Conservation (phyloP, 1,140 invertebrate genomes). For the Cyclina sinensis region DNA sequence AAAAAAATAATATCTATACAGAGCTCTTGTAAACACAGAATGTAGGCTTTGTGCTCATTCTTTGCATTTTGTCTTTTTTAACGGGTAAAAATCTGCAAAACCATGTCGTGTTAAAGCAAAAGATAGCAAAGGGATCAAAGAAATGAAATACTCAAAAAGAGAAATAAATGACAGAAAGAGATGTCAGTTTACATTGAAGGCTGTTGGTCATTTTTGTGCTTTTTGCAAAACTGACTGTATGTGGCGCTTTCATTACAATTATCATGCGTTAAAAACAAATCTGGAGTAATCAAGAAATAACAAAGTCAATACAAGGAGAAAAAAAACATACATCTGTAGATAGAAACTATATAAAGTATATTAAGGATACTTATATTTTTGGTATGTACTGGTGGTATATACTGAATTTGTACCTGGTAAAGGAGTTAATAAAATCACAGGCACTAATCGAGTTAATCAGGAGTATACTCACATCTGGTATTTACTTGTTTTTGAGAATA, state of each 20-base stretch:
- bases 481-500: no score
- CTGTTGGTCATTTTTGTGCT: slow-evolving; percentile 42
- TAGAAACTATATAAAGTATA: neutral
- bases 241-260: neutral
- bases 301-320: neutral
- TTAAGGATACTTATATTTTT: neutral
- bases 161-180: neutral
- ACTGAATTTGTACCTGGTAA: neutral
- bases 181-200: slow-evolving; percentile 42
- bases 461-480: neutral
- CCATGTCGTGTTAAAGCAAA: no score
- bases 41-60: no score
- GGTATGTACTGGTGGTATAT: neutral
- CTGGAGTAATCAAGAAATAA: neutral
- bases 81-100: no score
- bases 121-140: neutral
- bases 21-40: no score
- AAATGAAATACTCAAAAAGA: neutral
- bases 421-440: neutral
- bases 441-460: neutral
- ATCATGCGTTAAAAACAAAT: neutral
- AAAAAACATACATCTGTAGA: neutral
- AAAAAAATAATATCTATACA: no score
- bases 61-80: no score
- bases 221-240: slow-evolving; percentile 22